Percentiles rank a stretch among this genome's conserved stretches.
phyloP scores from a whole-genome alignment of 2,113 vertebrate species.

The Euleptes europaea region DNA sequence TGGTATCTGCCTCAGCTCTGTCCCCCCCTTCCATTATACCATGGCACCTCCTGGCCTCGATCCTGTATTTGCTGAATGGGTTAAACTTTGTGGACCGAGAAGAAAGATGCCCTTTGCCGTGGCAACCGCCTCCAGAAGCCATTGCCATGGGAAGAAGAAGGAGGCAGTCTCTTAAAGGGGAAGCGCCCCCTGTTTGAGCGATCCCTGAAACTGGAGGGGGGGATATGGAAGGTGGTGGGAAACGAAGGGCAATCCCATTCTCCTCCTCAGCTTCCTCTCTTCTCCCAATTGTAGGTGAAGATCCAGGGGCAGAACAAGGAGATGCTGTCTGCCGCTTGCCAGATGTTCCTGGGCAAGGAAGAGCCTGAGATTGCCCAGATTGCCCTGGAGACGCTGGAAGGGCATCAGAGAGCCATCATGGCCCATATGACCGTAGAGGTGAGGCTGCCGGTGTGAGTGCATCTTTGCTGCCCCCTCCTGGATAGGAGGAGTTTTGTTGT shows the following conservation, averaged over 20 bases:
- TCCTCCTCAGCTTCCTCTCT: not conserved
- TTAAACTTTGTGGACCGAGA: not conserved
- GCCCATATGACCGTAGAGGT: constrained; percentile 98
- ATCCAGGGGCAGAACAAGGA: constrained; percentile 98
- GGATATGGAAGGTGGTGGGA: not conserved
- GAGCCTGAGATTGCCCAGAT: constrained; percentile 89
- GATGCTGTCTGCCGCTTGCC: constrained; percentile 93
- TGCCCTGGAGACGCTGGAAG: constrained; percentile 92
- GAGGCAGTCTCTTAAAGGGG: not conserved
- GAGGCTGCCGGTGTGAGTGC: not conserved
- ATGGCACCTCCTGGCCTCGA: no score
- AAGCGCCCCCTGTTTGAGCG: rapidly evolving
- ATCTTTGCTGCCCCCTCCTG: not conserved
- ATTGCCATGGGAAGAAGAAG: not conserved
- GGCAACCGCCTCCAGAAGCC: not conserved
- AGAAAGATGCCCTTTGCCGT: not conserved
- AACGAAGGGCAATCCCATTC: no score
- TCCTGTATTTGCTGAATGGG: not conserved
- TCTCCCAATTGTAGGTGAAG: constrained; percentile 82
- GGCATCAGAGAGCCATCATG: constrained; percentile 95
- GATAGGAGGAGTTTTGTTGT: not conserved
- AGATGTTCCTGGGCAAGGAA: constrained; percentile 96
- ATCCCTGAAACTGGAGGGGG: no score
- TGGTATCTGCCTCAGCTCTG: not conserved
- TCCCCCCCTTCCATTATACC: not conserved